A percentile compares a stretch with the other conserved stretches of the same genome.
Evolutionary conservation across 2,797 vertebrate genomes (phyloP).

Genomic region (Philypnodon macrostomus): DNA sequence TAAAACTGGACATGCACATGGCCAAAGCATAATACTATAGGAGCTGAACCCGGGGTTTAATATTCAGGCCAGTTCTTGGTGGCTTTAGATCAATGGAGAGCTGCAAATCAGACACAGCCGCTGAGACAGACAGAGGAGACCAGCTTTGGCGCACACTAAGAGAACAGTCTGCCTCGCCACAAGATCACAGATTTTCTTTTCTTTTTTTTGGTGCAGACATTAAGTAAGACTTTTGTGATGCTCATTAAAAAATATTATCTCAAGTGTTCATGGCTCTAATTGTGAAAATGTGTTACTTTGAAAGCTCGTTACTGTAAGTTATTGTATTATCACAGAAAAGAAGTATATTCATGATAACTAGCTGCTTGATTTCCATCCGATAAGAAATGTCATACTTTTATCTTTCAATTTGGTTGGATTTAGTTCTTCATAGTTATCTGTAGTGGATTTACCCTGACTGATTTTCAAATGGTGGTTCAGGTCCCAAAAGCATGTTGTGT

Average conservation of each 20-base stretch:
- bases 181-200: conserved; percentile 63
- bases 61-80: conserved; percentile 67
- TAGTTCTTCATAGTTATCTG: conserved; percentile 17
- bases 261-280: conserved; percentile 48
- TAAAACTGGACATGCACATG: conserved; percentile 18
- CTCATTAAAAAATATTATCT: conserved; percentile 70
- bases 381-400: background rate
- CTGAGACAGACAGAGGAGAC: conserved; percentile 63
- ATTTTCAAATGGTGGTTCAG: no score
- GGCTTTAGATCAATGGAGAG: conserved; percentile 68
- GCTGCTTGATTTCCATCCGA: conserved; percentile 15
- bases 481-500: no score
- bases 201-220: conserved; percentile 54
- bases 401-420: background rate
- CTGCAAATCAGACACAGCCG: conserved; percentile 70
- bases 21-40: conserved; percentile 28
- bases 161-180: conserved; percentile 55
- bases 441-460: conserved; percentile 9
- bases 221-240: conserved; percentile 61
- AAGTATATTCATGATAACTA: conserved; percentile 31
- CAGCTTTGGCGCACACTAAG: conserved; percentile 66
- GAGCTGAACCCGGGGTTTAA: conserved; percentile 55
- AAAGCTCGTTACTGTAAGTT: conserved; percentile 63
- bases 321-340: conserved; percentile 47
- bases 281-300: conserved; percentile 50